Conservation (phyloP, 1,140 invertebrate species). For the Arctopsyche grandis region DNA sequence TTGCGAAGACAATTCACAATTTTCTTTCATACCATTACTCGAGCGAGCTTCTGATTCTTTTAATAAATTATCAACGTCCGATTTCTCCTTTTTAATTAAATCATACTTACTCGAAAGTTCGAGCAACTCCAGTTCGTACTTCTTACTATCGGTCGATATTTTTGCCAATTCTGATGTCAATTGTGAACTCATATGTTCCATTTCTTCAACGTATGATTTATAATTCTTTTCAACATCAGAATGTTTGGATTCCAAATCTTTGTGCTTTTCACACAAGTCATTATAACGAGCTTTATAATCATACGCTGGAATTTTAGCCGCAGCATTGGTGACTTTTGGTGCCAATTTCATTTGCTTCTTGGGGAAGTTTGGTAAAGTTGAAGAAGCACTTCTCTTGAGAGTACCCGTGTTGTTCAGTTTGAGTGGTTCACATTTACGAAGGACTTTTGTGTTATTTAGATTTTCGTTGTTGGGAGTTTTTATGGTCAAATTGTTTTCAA, state of each 20-base stretch:
- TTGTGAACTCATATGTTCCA: conserved; percentile 29
- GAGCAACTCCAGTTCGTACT: conserved; percentile 59
- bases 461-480: neutral
- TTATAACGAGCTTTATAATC: conserved; percentile 70
- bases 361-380: conserved; percentile 5
- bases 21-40: conserved; percentile 59
- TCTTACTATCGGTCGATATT: conserved; percentile 53
- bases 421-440: conserved; percentile 1
- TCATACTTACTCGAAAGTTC: conserved; percentile 60
- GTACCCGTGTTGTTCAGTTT: neutral
- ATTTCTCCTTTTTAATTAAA: conserved; percentile 49
- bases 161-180: conserved; percentile 56
- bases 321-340: conserved; percentile 49
- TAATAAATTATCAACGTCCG: conserved; percentile 56
- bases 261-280: conserved; percentile 69
- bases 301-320: conserved; percentile 67
- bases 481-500: neutral
- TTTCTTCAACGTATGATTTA: conserved; percentile 61
- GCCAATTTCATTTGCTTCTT: conserved; percentile 42
- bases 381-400: conserved; percentile 42
- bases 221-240: conserved; percentile 67
- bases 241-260: conserved; percentile 59
- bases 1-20: conserved; percentile 58
- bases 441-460: neutral
- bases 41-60: conserved; percentile 56